These are phyloP conservation scores for Ranitomeya imitator DNA, from an alignment of 2,113 vertebrate genomes.

Conservation along the genomic window DNA sequence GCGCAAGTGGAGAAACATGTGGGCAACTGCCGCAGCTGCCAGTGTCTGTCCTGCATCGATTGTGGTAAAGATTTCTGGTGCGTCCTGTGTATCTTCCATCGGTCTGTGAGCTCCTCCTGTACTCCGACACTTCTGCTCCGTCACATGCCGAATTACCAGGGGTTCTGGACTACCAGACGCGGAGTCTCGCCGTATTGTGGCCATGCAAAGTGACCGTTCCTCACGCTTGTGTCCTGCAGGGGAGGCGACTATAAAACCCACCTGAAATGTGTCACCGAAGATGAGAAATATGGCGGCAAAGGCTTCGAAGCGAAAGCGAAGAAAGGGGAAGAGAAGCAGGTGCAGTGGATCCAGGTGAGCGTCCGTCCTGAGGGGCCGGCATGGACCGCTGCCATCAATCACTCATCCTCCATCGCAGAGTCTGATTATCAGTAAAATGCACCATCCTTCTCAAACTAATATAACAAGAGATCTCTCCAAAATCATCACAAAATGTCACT, in stretches of 20 bases:
- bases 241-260: constrained; percentile 89
- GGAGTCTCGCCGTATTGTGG: no score
- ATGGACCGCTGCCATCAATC: no score
- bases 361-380: neutral
- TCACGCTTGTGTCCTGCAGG: constrained; percentile 66
- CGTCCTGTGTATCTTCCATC: constrained; percentile 37
- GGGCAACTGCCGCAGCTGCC: constrained; percentile 77
- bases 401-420: no score
- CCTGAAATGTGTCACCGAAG: constrained; percentile 85
- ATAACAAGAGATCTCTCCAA: no score
- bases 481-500: no score
- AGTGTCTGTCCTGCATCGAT: constrained; percentile 91
- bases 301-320: constrained; percentile 84
- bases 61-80: constrained; percentile 96
- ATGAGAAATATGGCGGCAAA: constrained; percentile 95
- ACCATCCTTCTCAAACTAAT: no score
- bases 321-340: constrained; percentile 92
- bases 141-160: no score
- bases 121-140: no score
- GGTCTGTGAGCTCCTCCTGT: no score
- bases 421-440: no score
- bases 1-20: constrained; percentile 90
- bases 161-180: no score
- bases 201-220: neutral
- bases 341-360: constrained; percentile 92